These are phyloP conservation scores for Hyles lineata DNA, from an alignment of 2,888 invertebrate species.

Conservation along the genomic window DNA sequence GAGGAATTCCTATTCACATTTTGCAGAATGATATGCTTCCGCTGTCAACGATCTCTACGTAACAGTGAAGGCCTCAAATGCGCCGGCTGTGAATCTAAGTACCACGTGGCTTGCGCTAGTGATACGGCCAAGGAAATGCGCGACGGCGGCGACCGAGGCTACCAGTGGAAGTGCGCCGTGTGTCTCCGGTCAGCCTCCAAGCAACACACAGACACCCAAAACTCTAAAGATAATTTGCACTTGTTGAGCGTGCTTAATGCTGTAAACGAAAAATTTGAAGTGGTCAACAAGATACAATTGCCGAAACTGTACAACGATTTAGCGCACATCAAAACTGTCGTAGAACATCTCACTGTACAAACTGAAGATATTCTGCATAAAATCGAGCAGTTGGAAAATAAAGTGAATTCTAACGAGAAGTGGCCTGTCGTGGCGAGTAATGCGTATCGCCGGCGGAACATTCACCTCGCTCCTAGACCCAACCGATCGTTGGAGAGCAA, in stretches of 20 bases:
- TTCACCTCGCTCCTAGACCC: constrained; percentile 46
- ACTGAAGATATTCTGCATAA: constrained; percentile 63
- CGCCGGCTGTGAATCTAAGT: constrained; percentile 55
- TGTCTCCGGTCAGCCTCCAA: constrained; percentile 56
- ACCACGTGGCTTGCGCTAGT: constrained; percentile 51
- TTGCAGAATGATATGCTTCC: constrained; percentile 61
- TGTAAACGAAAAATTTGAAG: constrained; percentile 67
- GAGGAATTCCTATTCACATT: not conserved
- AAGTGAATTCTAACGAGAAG: constrained; percentile 43
- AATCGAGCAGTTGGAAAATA: constrained; percentile 54
- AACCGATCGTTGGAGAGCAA: constrained; percentile 39
- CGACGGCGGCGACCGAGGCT: constrained; percentile 58
- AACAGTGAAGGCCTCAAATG: constrained; percentile 57
- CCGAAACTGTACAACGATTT: constrained; percentile 68
- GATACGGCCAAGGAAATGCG: constrained; percentile 44
- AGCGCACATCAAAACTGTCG: constrained; percentile 56
- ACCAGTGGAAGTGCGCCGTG: constrained; percentile 64
- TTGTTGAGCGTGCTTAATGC: constrained; percentile 52
- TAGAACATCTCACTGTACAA: constrained; percentile 63
- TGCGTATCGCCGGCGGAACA: constrained; percentile 51
- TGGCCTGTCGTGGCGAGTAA: constrained; percentile 32
- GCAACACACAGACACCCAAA: constrained; percentile 36
- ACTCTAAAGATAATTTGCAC: constrained; percentile 41
- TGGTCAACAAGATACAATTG: constrained; percentile 71
- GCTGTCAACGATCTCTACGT: constrained; percentile 57